phyloP scores from a whole-genome alignment of 2,113 vertebrate species.

The Proteles cristata region DNA sequence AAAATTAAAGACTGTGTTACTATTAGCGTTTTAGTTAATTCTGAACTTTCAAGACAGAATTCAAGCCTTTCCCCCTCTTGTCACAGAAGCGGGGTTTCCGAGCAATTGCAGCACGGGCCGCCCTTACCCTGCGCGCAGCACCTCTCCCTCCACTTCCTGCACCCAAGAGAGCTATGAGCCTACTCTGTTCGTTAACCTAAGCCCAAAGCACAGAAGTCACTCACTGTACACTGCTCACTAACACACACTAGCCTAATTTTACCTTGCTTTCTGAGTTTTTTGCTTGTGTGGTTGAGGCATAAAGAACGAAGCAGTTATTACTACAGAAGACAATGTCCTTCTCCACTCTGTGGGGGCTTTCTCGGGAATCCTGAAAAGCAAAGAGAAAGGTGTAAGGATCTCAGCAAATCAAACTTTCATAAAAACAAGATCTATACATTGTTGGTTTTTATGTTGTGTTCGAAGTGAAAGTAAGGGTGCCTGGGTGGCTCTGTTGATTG shows the following conservation, averaged over 20 bases:
- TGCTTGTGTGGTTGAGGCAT: constrained; percentile 87
- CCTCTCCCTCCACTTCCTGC: no score
- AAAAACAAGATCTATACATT: background rate
- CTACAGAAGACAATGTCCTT: constrained; percentile 95
- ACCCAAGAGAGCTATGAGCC: fast-evolving
- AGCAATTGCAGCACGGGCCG: fast-evolving
- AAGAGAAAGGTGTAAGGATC: constrained; percentile 37
- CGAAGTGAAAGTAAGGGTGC: background rate
- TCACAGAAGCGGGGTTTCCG: no score
- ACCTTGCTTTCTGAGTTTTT: constrained; percentile 88
- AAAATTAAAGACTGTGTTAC: background rate
- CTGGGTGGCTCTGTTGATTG: no score
- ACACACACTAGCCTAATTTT: constrained; percentile 7
- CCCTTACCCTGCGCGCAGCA: fast-evolving
- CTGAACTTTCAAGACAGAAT: background rate
- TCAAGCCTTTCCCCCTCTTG: background rate
- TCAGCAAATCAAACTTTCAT: background rate
- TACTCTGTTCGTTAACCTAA: fast-evolving
- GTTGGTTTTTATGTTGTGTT: background rate
- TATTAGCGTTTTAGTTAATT: background rate
- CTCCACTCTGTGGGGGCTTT: constrained; percentile 85
- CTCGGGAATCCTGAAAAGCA: constrained; percentile 85
- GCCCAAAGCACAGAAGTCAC: background rate
- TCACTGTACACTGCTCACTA: fast-evolving
- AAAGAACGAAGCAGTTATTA: constrained; percentile 93